A percentile compares a stretch with the other conserved stretches of the same genome.
Evolutionary conservation across 2,113 vertebrate genomes (phyloP).

Genomic region (Mormyrus iriodes): DNA sequence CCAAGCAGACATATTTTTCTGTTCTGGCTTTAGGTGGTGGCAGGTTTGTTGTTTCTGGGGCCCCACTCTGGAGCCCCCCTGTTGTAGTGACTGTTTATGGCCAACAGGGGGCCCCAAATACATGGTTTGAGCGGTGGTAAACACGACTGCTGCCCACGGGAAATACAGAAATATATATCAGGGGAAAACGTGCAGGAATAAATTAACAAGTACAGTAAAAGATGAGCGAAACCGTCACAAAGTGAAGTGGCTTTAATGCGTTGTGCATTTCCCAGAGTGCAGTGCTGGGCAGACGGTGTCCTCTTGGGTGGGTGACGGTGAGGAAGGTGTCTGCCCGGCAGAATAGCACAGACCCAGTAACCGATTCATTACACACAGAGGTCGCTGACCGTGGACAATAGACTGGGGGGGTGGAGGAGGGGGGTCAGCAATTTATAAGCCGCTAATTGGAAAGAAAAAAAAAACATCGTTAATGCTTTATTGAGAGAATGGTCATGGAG

Average conservation of each 20-base stretch:
- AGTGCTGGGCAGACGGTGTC: background rate
- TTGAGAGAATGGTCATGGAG: background rate
- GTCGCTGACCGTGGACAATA: conserved; percentile 1
- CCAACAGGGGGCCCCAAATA: background rate
- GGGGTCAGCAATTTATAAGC: conserved; percentile 1
- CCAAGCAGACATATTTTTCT: background rate
- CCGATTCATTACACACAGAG: conserved; percentile 6
- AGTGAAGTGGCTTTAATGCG: background rate
- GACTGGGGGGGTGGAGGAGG: background rate
- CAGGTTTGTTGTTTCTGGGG: no score
- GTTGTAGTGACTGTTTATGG: background rate
- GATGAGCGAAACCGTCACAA: background rate
- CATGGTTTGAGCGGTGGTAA: background rate
- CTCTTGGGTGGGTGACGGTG: background rate
- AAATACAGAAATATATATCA: background rate
- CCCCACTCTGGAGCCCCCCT: background rate
- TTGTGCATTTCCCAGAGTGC: background rate
- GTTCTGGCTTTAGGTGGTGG: background rate
- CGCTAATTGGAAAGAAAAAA: background rate
- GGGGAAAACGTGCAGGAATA: background rate
- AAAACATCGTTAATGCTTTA: background rate
- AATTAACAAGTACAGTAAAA: background rate
- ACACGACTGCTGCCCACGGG: background rate
- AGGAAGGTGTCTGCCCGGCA: background rate
- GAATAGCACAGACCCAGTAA: background rate